Evolutionary conservation across 64 coral and sea anemone species (phyloP), one percentile per base, ranked within the genome.

Genomic region (Stylophora pistillata): DNA sequence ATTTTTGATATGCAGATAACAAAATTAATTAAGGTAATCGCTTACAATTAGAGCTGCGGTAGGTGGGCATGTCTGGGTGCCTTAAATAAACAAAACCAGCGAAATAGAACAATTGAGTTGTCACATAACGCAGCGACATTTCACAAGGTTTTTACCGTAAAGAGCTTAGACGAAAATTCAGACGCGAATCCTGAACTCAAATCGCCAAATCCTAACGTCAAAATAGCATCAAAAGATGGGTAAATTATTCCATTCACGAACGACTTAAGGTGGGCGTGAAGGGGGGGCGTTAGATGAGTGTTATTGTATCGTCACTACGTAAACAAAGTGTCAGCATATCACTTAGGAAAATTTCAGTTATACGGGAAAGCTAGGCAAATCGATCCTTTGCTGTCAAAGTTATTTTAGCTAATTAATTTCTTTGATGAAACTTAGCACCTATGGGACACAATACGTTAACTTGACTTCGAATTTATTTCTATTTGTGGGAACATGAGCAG

Each of bases 21-120:
- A 86, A 80, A 86, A 79, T 86, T 91, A 92, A 92, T 92, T 92
- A 92, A 92, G 76, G 90, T 78, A 86, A 92, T 92, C 66, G 72
- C 83, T 74, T 74, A 66, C 90, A 92, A 92, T 92, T 92, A 92
- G 81, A 79, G 33, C 53, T 85, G 75, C 90, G 61, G 81, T 85
- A 85, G 80, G 81, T 77, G 90, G 90, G 90, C 62, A 74, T 66
- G 90, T 92, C 90, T 92, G 90, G 66, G 31, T 18, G 55, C 13
- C 80, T 84, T 84, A 84, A 84, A 69, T 69, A 84, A 84, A 84
- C 61, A 84, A 47, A 15, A 54, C 60, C 21, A 20, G 18, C 34
- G 18, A 69, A 84, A 68, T 53, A 41, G 61, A 69, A 84, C 80
- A 84, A 84, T 84, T 68, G 59, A 70, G 32, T 84, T 34, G 62